Evolutionary conservation across 2,888 invertebrate genomes (phyloP).

Genomic region (Drosophila atripex): DNA sequence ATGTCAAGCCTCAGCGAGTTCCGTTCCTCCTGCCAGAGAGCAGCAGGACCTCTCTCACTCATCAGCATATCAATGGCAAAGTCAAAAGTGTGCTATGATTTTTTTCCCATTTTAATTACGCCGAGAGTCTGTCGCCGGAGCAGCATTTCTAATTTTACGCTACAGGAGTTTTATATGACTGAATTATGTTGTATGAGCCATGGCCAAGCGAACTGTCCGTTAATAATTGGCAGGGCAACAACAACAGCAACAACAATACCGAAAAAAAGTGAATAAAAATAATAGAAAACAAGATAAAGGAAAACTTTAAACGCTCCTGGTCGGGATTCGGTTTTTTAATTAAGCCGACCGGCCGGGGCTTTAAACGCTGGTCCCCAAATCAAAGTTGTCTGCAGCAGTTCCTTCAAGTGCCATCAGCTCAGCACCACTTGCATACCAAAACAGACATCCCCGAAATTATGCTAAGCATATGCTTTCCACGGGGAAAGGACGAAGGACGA

Average conservation of each 20-base stretch:
- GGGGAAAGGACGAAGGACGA: constrained; percentile 22
- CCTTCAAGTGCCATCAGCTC: constrained; percentile 45
- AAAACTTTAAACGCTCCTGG: constrained; percentile 59
- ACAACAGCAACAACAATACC: background rate
- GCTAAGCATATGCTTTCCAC: constrained; percentile 69
- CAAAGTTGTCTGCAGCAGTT: constrained; percentile 52
- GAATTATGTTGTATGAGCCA: constrained; percentile 77
- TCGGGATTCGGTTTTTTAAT: constrained; percentile 51
- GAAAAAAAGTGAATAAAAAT: background rate
- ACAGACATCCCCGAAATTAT: constrained; percentile 62
- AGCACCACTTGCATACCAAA: constrained; percentile 49
- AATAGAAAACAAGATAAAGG: constrained; percentile 6
- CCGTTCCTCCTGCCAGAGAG: constrained; percentile 8
- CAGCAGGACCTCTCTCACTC: constrained; percentile 51
- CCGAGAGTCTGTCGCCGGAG: constrained; percentile 50
- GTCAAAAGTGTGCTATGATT: constrained; percentile 56
- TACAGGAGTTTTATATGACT: constrained; percentile 82
- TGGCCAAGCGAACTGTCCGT: constrained; percentile 58
- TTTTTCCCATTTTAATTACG: constrained; percentile 70
- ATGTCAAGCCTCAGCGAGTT: constrained; percentile 66
- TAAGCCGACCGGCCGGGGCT: constrained; percentile 45
- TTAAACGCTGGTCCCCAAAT: constrained; percentile 44
- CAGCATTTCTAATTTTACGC: constrained; percentile 82
- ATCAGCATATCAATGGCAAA: constrained; percentile 73
- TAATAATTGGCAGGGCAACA: constrained; percentile 35